Percentiles rank a stretch among this genome's conserved stretches.
Evolutionary conservation across 2,113 vertebrate genomes (phyloP).

Genomic region (Abramis brama): DNA sequence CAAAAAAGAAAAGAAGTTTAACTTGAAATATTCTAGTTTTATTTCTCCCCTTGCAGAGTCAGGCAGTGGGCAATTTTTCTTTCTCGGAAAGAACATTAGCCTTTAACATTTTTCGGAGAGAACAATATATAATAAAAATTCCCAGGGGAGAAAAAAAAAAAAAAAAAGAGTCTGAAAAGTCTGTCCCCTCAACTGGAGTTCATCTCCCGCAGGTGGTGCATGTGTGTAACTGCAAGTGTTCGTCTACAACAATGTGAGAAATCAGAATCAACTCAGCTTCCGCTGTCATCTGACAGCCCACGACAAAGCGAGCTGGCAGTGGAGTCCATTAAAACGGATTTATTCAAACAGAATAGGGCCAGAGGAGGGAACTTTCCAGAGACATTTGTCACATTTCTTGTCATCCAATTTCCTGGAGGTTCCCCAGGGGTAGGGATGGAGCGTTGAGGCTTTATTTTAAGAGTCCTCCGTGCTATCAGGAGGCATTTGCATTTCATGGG

Average conservation of each 20-base stretch:
- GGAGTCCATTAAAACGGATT: slow-evolving; percentile 52
- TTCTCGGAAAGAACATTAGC: slow-evolving; percentile 60
- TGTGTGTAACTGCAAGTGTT: slow-evolving; percentile 15
- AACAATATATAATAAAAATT: slow-evolving; percentile 65
- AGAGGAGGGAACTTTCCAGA: slow-evolving; percentile 41
- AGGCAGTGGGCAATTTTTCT: slow-evolving; percentile 48
- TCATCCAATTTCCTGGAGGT: slow-evolving; percentile 8
- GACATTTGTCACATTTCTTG: slow-evolving; percentile 33
- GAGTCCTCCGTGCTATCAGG: slow-evolving; percentile 24
- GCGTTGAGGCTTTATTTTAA: slow-evolving; percentile 46
- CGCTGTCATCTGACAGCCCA: slow-evolving; percentile 1
- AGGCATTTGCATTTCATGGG: slow-evolving; percentile 54
- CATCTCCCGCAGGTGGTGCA: slow-evolving; percentile 22
- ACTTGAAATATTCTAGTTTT: slow-evolving; percentile 16
- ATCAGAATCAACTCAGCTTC: slow-evolving; percentile 21
- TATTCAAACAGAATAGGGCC: slow-evolving; percentile 53
- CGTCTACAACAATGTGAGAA: not conserved
- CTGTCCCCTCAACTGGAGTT: not conserved
- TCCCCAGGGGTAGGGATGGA: slow-evolving; percentile 22
- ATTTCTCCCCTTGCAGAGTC: slow-evolving; percentile 7
- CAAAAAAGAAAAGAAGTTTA: not conserved
- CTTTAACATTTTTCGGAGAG: slow-evolving; percentile 62
- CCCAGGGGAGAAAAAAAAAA: slow-evolving; percentile 27
- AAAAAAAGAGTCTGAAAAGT: not conserved
- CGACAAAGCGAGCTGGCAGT: slow-evolving; percentile 18